Base-by-base conservation (phyloP, 2,113 vertebrate genomes). In the Cynopterus brachyotis region DNA sequence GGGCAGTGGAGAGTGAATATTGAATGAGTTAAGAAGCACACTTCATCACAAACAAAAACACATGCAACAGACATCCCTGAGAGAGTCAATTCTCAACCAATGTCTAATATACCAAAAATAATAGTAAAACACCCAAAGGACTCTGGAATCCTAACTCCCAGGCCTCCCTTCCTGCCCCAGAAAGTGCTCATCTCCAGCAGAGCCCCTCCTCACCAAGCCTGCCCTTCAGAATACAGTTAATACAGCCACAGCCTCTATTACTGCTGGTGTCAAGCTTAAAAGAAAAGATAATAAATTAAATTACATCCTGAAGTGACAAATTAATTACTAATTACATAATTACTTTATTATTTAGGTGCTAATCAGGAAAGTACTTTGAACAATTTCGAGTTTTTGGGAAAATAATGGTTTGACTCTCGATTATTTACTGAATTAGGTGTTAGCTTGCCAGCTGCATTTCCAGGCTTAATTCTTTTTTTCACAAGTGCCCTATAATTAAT, bases 321-420 rank as follows among this genome's bases (percentile, higher is more conserved):
- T 70, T 95, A 97, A 97, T 98, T 95, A 97, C 97, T 98, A 98
- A 98, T 98, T 98, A 98, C 96, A 98, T 98, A 98, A 98, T 98
- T 98, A 98, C 97, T 96, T 98, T 97, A 97, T 98, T 93, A 97
- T 60, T 90, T 95, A 96, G 98, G 95, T 97, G 94, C 97, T 98
- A 98, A 98, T 98, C 70, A 97, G 97, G 94, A 96, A 97, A 96
- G 98, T 88, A 78, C 96, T 98, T 97, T 90, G 95, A 98, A 97
- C 95, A 97, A 97, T 98, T 98, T 98, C 88, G 89, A 98, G 97
- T 98, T 98, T 98, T 98, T 95, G 95, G 95, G 96, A 97, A 98
- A 98, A 98, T 97, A 98, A 98, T 97, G 98, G 98, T 98, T 98
- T 97, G 97, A 97, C 96, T 98, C 97, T 96, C 95, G 89, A 96